Percentiles rank a stretch among this genome's conserved stretches.
Evolutionary conservation across 2,113 vertebrate species (phyloP).

Genomic region (Taurulus bubalis): DNA sequence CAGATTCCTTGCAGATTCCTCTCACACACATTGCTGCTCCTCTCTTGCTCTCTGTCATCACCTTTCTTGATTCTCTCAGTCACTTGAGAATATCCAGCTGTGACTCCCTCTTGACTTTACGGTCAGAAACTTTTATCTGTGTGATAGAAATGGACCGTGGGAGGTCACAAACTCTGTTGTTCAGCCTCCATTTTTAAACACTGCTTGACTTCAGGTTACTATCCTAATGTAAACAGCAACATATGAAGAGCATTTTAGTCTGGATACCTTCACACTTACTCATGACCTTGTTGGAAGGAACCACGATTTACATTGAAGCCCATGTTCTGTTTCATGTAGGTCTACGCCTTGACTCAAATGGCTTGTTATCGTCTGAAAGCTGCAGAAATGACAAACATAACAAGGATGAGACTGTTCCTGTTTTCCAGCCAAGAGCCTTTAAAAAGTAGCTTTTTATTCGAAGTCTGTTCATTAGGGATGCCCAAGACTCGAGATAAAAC

Average conservation of each 20-base stretch:
- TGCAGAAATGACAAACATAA: neutral
- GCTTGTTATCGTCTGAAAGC: conserved; percentile 32
- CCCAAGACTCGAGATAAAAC: conserved; percentile 17
- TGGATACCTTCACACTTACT: conserved; percentile 6
- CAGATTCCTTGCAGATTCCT: neutral
- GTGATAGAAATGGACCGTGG: neutral
- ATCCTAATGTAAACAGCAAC: conserved; percentile 8
- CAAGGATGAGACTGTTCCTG: conserved; percentile 25
- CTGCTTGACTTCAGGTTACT: neutral
- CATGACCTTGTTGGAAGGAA: conserved; percentile 29
- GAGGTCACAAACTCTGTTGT: neutral
- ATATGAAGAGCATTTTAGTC: conserved; percentile 13
- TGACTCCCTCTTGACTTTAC: conserved; percentile 4
- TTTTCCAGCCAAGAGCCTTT: conserved; percentile 33
- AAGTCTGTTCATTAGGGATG: conserved; percentile 38
- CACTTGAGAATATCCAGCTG: conserved; percentile 11
- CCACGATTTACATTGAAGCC: neutral
- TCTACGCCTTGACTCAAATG: conserved; percentile 17
- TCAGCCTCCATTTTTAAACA: conserved; percentile 9
- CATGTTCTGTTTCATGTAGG: neutral
- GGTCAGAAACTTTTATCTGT: neutral
- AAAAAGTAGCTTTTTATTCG: conserved; percentile 39
- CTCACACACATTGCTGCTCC: neutral
- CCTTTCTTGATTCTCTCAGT: conserved; percentile 16
- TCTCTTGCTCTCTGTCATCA: conserved; percentile 3